Evolutionary conservation across 2,888 invertebrate genomes (phyloP), one percentile per base, ranked within the genome.

Genomic region (Dilophus febrilis): DNA sequence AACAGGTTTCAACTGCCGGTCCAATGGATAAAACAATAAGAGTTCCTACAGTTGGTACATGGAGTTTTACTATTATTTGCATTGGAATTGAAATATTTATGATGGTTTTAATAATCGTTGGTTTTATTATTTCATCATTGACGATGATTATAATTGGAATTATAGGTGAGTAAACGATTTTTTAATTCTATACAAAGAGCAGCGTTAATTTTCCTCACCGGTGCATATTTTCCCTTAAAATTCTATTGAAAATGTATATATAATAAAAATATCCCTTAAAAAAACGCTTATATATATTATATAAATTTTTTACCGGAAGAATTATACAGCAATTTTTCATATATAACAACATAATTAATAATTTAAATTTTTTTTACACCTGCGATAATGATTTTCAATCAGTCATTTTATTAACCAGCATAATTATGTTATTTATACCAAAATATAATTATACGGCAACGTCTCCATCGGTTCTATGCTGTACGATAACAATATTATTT

Each of bases 1-100:
- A 22, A 14, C 12, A 59, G 59, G 60, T 62, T 1, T 61, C 64
- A 22, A 62, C 63, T 3, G 59, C 64, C 4, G 62, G 63, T 4
- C 60, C 60, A 3, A 49, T 59, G 50, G 61, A 64, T 44, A 55
- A 58, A 27, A 53, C 52, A 31, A 50, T 59, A 10, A 53, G 59
- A 22, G 52, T 64, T 41, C 63, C 63, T n/a, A 55, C 62, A 0
- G 42, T 58, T 1, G 51, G 53, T 28, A 57, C 64, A 1, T 63
- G 63, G 63, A 49, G 57, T 18, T 54, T 61, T 10, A 54, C n/a
- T 4, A 30, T 30, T 6, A n/a, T 30, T 4, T 30, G 30, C 11
- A n/a, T 14, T 30, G n/a, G 30, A 30, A 30, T 14, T 30, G 14
- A 13, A 14, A 7, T 30, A 30, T 14, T 22, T 22, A 22, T 22